phyloP scores from a whole-genome alignment of 2,113 vertebrate species.

The Cinclus mexicanus region DNA sequence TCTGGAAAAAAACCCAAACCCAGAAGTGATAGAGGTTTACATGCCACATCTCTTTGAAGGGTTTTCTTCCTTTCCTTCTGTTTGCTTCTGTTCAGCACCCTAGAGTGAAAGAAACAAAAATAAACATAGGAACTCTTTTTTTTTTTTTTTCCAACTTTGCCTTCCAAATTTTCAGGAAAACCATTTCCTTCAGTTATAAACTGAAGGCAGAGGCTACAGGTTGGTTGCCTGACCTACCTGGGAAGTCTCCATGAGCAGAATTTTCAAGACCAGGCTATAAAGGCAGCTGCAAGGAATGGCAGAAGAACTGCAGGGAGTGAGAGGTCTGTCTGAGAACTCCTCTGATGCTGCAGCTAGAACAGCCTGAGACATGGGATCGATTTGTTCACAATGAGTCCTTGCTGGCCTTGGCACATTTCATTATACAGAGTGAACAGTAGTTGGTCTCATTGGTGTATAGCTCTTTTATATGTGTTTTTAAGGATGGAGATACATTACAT shows the following conservation, averaged over 20 bases:
- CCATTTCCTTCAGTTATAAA: background rate
- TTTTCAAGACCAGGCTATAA: background rate
- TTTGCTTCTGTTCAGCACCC: background rate
- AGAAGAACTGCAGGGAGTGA: background rate
- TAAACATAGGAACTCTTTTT: background rate
- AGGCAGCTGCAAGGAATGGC: background rate
- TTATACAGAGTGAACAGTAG: background rate
- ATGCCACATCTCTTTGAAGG: background rate
- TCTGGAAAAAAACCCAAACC: background rate
- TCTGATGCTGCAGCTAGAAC: background rate
- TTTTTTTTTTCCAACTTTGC: background rate
- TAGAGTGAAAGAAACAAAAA: background rate
- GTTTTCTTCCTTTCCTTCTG: background rate
- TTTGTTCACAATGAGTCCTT: background rate
- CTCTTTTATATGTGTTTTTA: slow-evolving; percentile 21
- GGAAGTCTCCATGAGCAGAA: background rate
- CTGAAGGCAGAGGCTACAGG: background rate
- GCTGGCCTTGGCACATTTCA: background rate
- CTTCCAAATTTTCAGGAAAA: background rate
- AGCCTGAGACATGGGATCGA: background rate
- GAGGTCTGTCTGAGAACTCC: background rate
- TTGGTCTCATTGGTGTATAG: background rate
- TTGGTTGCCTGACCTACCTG: background rate
- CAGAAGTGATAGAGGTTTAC: background rate
- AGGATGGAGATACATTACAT: background rate